Conservation (phyloP, 2,113 vertebrate species). For the Irena cyanogastra region DNA sequence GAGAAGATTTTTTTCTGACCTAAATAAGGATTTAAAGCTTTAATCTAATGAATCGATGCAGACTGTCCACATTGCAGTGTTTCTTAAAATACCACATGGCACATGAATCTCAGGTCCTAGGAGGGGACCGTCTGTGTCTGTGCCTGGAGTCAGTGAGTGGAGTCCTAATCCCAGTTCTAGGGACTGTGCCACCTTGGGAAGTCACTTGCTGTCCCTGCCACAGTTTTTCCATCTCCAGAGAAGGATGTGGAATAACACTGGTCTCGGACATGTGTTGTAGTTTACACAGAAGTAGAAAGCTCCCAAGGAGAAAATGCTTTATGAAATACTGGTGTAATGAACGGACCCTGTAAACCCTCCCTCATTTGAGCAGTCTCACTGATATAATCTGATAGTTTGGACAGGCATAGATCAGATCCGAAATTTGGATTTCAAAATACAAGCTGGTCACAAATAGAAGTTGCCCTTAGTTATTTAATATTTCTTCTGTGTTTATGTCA, state of each 20-base stretch:
- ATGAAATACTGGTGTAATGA: neutral
- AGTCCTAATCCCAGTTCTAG: neutral
- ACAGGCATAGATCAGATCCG: neutral
- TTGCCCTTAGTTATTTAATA: neutral
- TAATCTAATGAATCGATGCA: neutral
- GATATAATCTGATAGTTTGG: neutral
- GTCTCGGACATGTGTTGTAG: rapidly evolving
- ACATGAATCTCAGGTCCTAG: neutral
- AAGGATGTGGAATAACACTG: neutral
- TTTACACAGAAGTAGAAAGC: neutral
- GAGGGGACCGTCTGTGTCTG: neutral
- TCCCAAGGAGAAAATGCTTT: neutral
- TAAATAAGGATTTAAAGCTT: neutral
- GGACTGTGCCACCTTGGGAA: neutral
- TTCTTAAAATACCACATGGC: neutral
- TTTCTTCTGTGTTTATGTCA: neutral
- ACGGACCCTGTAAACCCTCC: neutral
- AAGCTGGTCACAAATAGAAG: neutral
- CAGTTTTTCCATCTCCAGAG: neutral
- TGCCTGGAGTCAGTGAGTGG: neutral
- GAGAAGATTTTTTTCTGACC: neutral
- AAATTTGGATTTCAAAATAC: neutral
- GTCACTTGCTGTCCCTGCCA: neutral
- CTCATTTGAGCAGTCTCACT: neutral
- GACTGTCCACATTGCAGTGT: neutral